Base-by-base conservation (phyloP, 2,888 invertebrate genomes). In the Lycocerus yunnanus region DNA sequence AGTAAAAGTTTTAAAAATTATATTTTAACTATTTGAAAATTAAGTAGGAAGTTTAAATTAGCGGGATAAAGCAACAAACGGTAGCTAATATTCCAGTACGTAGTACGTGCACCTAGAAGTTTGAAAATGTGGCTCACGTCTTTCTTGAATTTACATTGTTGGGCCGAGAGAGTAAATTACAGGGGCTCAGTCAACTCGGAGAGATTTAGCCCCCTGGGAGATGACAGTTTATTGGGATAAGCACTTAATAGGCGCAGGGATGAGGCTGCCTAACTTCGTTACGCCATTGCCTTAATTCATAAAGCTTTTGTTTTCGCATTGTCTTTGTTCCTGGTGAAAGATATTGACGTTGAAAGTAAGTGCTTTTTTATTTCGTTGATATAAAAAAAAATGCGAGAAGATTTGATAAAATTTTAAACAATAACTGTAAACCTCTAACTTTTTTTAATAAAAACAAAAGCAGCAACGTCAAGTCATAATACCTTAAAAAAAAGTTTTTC, bases 161-260 rank as follows among this genome's bases (percentile, higher is more conserved):
- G 83, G 74, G 77, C 77, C 78, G 79, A 79, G 81, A 78, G 84
- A 82, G 84, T 84, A 84, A 84, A 85, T 85, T 85, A 84, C 84
- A 83, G 81, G 82, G 84, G 82, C 82, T 83, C 82, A 82, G 81
- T 80, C 81, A 79, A 82, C 82, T 80, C 79, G 77, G 80, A 83
- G 83, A 80, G 79, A 79, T 80, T 83, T 81, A 77, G 81, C 81
- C 84, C 82, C 84, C 79, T 80, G 84, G 82, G 85, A 85, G 83
- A 86, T 85, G 85, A 85, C 85, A 86, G 85, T 86, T 86, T 86
- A 86, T 86, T 84, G 85, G 85, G 85, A 86, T 86, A 85, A 85
- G 85, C 85, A 85, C 86, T 86, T 85, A 85, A 86, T 85, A 84
- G 85, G 83, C 81, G 82, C 81, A 75, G 81, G 79, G 79, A 77